Conservation (phyloP, 2,888 invertebrate species). For the Margaritifera margaritifera region DNA sequence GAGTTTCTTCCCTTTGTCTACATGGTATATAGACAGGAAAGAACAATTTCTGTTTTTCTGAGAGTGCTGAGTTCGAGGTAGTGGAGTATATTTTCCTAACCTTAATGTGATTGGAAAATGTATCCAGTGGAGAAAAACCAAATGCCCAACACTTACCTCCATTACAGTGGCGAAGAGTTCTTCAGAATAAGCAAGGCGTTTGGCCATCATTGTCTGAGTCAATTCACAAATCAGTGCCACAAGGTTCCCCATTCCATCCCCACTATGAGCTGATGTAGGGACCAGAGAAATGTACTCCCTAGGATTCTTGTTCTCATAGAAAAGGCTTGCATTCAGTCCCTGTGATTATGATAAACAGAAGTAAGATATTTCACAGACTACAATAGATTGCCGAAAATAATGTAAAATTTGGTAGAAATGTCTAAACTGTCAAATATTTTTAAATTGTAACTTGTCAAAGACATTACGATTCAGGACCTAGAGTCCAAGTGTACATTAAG, state of each 20-base stretch:
- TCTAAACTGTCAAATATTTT: too few species aligned
- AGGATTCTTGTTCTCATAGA: constrained; percentile 95
- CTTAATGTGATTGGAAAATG: too few species aligned
- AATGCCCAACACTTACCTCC: constrained; percentile 71
- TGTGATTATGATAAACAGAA: constrained; percentile 66
- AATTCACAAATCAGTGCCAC: constrained; percentile 93
- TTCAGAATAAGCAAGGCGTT: constrained; percentile 90
- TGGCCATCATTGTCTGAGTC: constrained; percentile 91
- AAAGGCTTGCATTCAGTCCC: constrained; percentile 95
- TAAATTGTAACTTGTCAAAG: too few species aligned
- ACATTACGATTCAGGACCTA: too few species aligned
- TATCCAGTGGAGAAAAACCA: too few species aligned
- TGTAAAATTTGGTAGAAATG: too few species aligned
- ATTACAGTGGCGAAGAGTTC: constrained; percentile 83
- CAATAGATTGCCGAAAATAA: too few species aligned
- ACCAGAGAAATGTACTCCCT: constrained; percentile 95
- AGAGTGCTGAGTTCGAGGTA: too few species aligned
- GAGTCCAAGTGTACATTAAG: too few species aligned
- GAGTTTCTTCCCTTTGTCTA: too few species aligned
- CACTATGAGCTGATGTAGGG: constrained; percentile 97
- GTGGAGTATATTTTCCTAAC: not conserved
- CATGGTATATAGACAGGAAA: not conserved
- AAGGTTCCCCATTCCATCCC: constrained; percentile 99
- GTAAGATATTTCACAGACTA: too few species aligned
- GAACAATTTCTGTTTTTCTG: not conserved